Percentiles rank a stretch among this genome's conserved stretches.
Evolutionary conservation across 1,140 invertebrate species (phyloP).

Genomic region (Dreissena polymorpha): DNA sequence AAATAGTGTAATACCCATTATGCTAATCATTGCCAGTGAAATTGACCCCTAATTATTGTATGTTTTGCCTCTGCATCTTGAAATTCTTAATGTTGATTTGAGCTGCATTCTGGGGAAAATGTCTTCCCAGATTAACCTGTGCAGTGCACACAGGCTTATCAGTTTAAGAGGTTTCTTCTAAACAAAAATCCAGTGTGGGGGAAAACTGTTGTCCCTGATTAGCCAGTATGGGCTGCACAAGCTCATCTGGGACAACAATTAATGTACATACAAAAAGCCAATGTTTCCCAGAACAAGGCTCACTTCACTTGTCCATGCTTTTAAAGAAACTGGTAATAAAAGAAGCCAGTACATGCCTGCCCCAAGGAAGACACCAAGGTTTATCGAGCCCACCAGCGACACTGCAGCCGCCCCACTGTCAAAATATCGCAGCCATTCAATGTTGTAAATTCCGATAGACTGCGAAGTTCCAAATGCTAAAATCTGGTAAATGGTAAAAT

Average conservation of each 20-base stretch:
- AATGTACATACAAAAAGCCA: neutral
- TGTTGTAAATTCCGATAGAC: conserved; percentile 69
- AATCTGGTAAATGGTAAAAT: conserved; percentile 54
- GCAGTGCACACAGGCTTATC: too few species aligned
- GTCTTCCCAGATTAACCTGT: too few species aligned
- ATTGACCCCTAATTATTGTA: too few species aligned
- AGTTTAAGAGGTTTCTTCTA: neutral
- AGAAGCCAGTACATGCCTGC: conserved; percentile 48
- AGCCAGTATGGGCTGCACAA: too few species aligned
- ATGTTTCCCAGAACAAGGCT: conserved; percentile 1
- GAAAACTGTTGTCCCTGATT: too few species aligned
- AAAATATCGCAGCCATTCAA: conserved; percentile 64
- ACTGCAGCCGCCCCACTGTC: conserved; percentile 57
- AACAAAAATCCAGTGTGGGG: neutral
- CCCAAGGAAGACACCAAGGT: conserved; percentile 63
- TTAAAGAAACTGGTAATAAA: neutral
- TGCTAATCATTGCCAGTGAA: too few species aligned
- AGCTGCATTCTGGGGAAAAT: too few species aligned
- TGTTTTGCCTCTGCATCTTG: too few species aligned
- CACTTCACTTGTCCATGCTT: neutral
- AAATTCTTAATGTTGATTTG: too few species aligned
- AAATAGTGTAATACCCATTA: too few species aligned
- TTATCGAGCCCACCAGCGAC: conserved; percentile 61
- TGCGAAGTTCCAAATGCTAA: conserved; percentile 61
- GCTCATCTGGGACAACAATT: too few species aligned